Conservation (phyloP, 2,888 invertebrate genomes). For the Hemicrepidius hirtus region DNA sequence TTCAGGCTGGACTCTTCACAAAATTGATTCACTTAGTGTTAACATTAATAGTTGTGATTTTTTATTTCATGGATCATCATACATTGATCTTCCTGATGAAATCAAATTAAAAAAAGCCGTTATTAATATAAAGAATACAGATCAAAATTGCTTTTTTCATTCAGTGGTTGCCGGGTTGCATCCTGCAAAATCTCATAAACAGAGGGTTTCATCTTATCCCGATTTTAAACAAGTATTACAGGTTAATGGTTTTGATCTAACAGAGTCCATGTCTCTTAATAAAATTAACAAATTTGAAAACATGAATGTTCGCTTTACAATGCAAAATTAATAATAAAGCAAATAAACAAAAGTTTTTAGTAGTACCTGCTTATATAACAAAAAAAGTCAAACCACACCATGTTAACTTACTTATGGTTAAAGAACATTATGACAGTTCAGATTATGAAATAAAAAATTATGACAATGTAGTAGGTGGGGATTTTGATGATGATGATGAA, state of each 20-base stretch:
- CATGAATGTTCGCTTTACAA: constrained; percentile 6
- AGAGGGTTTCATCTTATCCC: not conserved
- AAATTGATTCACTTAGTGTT: not conserved
- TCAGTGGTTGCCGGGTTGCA: not conserved
- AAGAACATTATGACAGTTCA: too few species aligned
- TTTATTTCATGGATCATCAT: not conserved
- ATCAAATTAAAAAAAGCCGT: not conserved
- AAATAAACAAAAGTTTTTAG: too few species aligned
- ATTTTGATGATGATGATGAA: too few species aligned
- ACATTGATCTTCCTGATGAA: not conserved
- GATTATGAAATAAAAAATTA: too few species aligned
- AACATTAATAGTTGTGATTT: not conserved
- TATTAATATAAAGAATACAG: not conserved
- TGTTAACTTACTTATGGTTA: too few species aligned
- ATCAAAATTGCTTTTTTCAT: not conserved
- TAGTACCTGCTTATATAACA: too few species aligned
- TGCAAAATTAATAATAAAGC: too few species aligned
- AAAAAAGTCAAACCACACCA: too few species aligned
- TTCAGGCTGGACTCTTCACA: not conserved
- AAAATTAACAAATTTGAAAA: not conserved
- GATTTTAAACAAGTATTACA: not conserved
- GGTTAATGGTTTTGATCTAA: not conserved
- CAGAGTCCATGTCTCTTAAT: not conserved
- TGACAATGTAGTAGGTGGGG: too few species aligned
- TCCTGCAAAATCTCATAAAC: not conserved